Conservation (phyloP, 2,113 vertebrate species). For the Danionella cerebrum region DNA sequence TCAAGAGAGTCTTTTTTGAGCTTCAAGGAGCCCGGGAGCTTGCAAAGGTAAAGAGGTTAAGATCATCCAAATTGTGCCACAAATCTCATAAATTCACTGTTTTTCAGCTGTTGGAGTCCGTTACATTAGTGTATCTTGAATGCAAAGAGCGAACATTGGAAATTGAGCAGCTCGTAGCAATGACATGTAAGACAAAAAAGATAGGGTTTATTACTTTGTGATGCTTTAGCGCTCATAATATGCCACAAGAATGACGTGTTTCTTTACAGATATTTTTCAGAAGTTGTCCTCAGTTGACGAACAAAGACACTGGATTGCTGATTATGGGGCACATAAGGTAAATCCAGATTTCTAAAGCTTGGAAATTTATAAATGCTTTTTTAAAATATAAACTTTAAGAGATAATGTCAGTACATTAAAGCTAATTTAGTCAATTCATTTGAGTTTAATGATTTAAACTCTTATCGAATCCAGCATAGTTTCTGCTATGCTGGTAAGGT, state of each 20-base stretch:
- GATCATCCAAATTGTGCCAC: not conserved
- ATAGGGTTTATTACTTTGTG: not conserved
- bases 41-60: slow-evolving; percentile 52
- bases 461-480: too few species aligned
- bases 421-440: too few species aligned
- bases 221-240: not conserved
- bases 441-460: too few species aligned
- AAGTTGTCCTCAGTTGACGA: slow-evolving; percentile 70
- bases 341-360: too few species aligned
- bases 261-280: slow-evolving; percentile 76
- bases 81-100: not conserved
- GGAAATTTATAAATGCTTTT: too few species aligned
- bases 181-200: slow-evolving; percentile 70
- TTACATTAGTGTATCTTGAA: slow-evolving; percentile 60
- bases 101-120: slow-evolving; percentile 70
- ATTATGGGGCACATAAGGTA: slow-evolving; percentile 74
- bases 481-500: too few species aligned
- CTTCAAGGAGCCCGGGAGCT: slow-evolving; percentile 59
- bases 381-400: too few species aligned
- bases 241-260: not conserved
- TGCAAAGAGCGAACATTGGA: slow-evolving; percentile 63
- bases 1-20: slow-evolving; percentile 61
- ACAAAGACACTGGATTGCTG: slow-evolving; percentile 70
- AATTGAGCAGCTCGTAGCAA: slow-evolving; percentile 73
- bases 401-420: too few species aligned